Conservation (phyloP, 1,140 invertebrate genomes). For the Drosophila grimshawi region DNA sequence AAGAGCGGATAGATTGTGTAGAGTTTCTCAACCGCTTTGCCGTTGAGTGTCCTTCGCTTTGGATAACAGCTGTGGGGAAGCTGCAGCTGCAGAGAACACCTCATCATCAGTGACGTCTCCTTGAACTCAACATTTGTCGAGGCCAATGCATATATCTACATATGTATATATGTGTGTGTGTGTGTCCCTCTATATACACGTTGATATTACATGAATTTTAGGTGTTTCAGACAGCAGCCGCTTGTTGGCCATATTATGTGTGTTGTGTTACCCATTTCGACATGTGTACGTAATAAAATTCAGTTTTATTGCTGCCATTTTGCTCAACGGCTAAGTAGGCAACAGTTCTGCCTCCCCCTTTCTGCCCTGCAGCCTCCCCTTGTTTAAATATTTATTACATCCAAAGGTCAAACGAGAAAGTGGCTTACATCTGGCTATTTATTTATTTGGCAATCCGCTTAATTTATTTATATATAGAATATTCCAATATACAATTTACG, state of each 20-base stretch:
- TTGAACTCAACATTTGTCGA: slow-evolving; percentile 80
- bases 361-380: neutral
- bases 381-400: slow-evolving; percentile 54
- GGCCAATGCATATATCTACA: slow-evolving; percentile 44
- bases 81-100: slow-evolving; percentile 41
- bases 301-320: slow-evolving; percentile 26
- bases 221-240: slow-evolving; percentile 34
- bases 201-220: slow-evolving; percentile 32
- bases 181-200: slow-evolving; percentile 2
- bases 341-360: slow-evolving; percentile 41
- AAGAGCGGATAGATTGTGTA: neutral
- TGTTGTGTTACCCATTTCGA: slow-evolving; percentile 25
- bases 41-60: slow-evolving; percentile 54
- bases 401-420: slow-evolving; percentile 47
- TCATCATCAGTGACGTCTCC: slow-evolving; percentile 72
- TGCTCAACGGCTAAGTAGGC: slow-evolving; percentile 28
- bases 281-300: slow-evolving; percentile 38
- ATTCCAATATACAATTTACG: slow-evolving; percentile 11
- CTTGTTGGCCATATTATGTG: slow-evolving; percentile 29
- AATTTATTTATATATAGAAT: slow-evolving; percentile 9
- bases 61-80: slow-evolving; percentile 68
- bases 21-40: slow-evolving; percentile 1
- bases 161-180: neutral
- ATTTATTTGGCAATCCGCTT: neutral
- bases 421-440: slow-evolving; percentile 14